A percentile compares a stretch with the other conserved stretches of the same genome.
Conservation (phyloP, 2,888 invertebrate genomes). For the Ferrisia virgata region DNA sequence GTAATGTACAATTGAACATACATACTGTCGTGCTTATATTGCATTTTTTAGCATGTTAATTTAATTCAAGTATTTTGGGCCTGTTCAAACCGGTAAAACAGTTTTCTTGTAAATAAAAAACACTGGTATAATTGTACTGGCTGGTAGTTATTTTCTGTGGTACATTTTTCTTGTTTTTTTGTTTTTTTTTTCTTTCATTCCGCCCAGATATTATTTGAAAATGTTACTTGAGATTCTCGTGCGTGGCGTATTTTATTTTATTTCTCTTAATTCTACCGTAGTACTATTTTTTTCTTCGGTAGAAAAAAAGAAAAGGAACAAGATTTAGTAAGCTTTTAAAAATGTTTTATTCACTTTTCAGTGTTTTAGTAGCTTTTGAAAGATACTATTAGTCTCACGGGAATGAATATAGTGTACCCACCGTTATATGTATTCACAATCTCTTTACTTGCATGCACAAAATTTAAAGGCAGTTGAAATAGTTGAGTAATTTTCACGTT, state of each 20-base stretch:
- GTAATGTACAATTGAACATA: too few species aligned
- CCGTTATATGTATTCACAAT: not conserved
- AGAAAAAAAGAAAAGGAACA: not conserved
- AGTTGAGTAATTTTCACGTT: not conserved
- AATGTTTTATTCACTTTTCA: not conserved
- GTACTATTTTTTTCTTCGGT: not conserved
- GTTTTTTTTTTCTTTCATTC: not conserved
- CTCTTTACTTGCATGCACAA: not conserved
- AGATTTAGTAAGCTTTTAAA: not conserved
- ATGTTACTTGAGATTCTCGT: not conserved
- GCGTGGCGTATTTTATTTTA: not conserved
- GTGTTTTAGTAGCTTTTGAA: not conserved
- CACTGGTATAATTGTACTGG: not conserved
- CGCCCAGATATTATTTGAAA: not conserved
- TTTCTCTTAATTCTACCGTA: not conserved
- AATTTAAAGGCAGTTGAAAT: not conserved
- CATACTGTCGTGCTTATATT: too few species aligned
- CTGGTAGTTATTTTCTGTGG: not conserved
- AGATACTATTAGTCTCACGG: not conserved
- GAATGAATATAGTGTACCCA: not conserved
- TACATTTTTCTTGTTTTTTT: not conserved
- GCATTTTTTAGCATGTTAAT: too few species aligned
- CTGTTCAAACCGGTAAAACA: too few species aligned
- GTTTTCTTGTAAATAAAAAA: not conserved
- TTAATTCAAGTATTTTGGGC: too few species aligned